These are phyloP conservation scores for Cerastis leucographa DNA, from an alignment of 2,888 invertebrate genomes.

Conservation along the genomic window DNA sequence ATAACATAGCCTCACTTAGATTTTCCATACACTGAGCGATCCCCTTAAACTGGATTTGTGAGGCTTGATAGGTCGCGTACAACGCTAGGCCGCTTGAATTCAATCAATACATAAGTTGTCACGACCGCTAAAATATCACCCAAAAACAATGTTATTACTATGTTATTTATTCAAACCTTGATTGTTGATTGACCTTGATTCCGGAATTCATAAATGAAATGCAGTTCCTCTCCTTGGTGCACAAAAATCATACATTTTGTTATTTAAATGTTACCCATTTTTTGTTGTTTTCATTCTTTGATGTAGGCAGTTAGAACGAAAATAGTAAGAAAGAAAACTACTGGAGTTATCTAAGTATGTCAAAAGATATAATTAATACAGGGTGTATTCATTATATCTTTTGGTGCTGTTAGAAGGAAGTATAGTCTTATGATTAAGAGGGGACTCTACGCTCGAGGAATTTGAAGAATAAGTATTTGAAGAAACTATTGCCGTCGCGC, in stretches of 20 bases:
- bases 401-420: not conserved
- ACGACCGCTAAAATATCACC: not conserved
- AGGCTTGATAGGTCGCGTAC: too few relatives aligned
- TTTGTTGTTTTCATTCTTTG: not conserved
- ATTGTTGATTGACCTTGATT: too few relatives aligned
- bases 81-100: too few relatives aligned
- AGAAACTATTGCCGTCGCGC: too few relatives aligned
- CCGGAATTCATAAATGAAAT: constrained; percentile 16
- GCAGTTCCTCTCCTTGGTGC: constrained; percentile 9
- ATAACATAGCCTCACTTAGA: too few relatives aligned
- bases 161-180: too few relatives aligned
- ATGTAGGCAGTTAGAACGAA: not conserved
- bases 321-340: not conserved
- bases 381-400: too few relatives aligned
- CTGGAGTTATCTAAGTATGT: not conserved
- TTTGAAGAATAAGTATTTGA: too few relatives aligned
- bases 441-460: too few relatives aligned
- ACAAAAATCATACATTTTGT: constrained; percentile 1
- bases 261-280: not conserved
- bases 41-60: too few relatives aligned
- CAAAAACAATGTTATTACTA: not conserved
- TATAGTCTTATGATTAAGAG: not conserved
- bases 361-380: not conserved
- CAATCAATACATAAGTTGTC: not conserved
- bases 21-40: too few relatives aligned